Percentiles rank a stretch among this genome's conserved stretches.
phyloP scores from a whole-genome alignment of 2,888 invertebrate species.

The Apamea crenata region DNA sequence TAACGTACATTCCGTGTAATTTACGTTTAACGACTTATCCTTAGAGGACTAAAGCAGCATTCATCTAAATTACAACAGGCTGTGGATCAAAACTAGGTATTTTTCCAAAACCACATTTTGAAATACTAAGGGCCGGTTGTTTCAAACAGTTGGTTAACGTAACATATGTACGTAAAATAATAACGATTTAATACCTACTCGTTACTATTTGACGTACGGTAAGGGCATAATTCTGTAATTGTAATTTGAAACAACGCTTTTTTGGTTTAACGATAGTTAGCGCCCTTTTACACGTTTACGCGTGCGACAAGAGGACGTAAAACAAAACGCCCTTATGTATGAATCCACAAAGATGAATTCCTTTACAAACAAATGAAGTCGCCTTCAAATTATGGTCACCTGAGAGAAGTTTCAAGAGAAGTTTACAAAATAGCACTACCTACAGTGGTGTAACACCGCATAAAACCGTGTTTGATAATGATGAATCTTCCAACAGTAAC shows the following conservation, averaged over 20 bases:
- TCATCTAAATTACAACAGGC: not conserved
- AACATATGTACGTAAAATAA: no score
- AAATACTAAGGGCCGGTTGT: not conserved
- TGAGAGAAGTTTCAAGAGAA: not conserved
- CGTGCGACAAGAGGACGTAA: no score
- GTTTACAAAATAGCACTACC: not conserved
- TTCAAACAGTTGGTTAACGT: no score
- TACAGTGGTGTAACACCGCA: not conserved
- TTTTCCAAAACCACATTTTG: not conserved
- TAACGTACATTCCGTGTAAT: constrained; percentile 4
- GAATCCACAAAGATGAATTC: not conserved
- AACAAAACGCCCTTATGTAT: not conserved
- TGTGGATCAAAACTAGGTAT: not conserved
- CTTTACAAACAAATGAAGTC: not conserved
- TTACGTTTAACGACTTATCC: constrained; percentile 25
- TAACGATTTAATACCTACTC: no score
- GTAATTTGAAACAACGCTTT: no score
- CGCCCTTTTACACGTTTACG: no score
- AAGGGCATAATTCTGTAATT: no score
- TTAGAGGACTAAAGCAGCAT: not conserved
- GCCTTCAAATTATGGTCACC: not conserved
- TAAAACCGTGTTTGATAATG: not conserved
- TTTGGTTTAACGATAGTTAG: no score
- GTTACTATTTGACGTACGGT: no score
- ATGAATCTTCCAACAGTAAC: not conserved